Conservation (phyloP, 2,888 invertebrate genomes). For the Amiota communis region DNA sequence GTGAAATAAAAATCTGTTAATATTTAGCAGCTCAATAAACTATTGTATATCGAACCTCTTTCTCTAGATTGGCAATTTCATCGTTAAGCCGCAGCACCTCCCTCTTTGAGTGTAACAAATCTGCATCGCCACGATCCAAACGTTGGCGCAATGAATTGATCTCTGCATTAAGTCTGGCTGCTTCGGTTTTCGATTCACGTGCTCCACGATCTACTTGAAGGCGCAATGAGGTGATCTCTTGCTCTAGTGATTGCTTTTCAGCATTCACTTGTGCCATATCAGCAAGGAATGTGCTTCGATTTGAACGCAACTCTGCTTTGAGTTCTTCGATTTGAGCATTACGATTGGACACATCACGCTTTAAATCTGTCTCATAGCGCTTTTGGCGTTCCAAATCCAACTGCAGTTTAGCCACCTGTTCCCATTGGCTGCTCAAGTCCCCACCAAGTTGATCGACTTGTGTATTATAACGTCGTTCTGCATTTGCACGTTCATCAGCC, state of each 20-base stretch:
- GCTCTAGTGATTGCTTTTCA: constrained; percentile 85
- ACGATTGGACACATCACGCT: constrained; percentile 85
- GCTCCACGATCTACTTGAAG: constrained; percentile 81
- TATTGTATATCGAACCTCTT: constrained; percentile 77
- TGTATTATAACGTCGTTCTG: constrained; percentile 82
- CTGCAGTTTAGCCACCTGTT: constrained; percentile 83
- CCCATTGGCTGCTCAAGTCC: constrained; percentile 86
- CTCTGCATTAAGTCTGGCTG: constrained; percentile 83
- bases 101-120: constrained; percentile 84
- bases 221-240: constrained; percentile 83
- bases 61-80: constrained; percentile 85
- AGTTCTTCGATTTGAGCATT: constrained; percentile 84
- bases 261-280: constrained; percentile 84
- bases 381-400: constrained; percentile 86
- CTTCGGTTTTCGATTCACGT: constrained; percentile 84
- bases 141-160: constrained; percentile 81
- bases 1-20: constrained; percentile 40
- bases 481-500: constrained; percentile 81
- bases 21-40: background rate
- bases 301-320: constrained; percentile 85
- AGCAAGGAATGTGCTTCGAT: constrained; percentile 81
- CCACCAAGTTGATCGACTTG: constrained; percentile 86
- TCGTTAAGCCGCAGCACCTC: constrained; percentile 86
- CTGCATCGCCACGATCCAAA: constrained; percentile 86
- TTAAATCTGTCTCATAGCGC: constrained; percentile 83